Conservation (phyloP, 1,140 invertebrate species). For the Papilio polytes region DNA sequence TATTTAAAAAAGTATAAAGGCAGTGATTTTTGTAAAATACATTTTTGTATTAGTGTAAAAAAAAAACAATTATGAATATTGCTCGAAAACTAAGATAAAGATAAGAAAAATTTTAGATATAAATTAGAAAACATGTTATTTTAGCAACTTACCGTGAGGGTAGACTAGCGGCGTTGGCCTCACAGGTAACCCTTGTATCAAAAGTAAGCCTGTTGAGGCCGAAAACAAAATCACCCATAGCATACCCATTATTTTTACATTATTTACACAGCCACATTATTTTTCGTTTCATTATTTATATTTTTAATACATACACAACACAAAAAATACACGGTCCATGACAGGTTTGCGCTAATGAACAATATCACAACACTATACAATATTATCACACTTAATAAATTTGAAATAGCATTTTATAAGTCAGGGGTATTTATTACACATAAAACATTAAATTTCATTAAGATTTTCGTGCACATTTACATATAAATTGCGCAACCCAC, state of each 20-base stretch:
- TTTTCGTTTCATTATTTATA: conserved; percentile 81
- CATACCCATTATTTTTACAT: conserved; percentile 77
- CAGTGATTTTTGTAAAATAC: background rate
- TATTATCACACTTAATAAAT: conserved; percentile 60
- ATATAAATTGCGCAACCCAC: conserved; percentile 82
- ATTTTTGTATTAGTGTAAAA: background rate
- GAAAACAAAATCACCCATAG: conserved; percentile 78
- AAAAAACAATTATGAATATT: background rate
- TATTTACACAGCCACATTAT: conserved; percentile 79
- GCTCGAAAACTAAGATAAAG: conserved; percentile 14
- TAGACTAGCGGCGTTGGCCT: conserved; percentile 73
- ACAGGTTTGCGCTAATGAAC: conserved; percentile 69
- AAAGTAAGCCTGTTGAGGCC: conserved; percentile 68
- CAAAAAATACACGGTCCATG: conserved; percentile 81
- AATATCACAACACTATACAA: conserved; percentile 59
- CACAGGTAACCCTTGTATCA: conserved; percentile 71
- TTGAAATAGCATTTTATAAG: conserved; percentile 63
- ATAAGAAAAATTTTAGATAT: conserved; percentile 41
- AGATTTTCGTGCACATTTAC: conserved; percentile 78
- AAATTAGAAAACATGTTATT: conserved; percentile 46
- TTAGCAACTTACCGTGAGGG: conserved; percentile 74
- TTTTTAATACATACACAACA: conserved; percentile 81
- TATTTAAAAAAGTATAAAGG: background rate
- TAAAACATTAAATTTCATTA: conserved; percentile 67
- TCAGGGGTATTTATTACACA: conserved; percentile 63